Evolutionary conservation across 2,888 invertebrate species (phyloP), one percentile per base, ranked within the genome.

Genomic region (Chymomyza caudatula): DNA sequence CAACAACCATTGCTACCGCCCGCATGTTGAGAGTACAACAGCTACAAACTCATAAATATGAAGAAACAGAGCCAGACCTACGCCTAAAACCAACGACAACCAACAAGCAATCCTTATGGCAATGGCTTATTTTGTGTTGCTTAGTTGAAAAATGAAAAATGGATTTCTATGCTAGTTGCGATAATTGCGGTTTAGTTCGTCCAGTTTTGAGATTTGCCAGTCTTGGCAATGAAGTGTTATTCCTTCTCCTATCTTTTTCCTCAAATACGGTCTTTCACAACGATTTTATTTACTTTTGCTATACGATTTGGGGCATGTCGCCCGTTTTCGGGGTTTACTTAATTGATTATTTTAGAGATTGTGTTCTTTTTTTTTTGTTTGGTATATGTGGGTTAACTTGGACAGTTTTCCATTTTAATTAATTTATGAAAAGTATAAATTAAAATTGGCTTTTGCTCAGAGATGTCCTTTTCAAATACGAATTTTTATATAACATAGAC

Each of bases 151-250:
- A 85, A 85, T 82, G 85, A 83, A 85, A 85, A 82, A 82, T 82
- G 83, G 82, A 82, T 85, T 82, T 82, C 83, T 82, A 80, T 82
- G 82, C 85, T 85, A 82, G 80, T 85, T 85, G 79, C 80, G 83
- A 85, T 83, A 82, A 82, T 82, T 82, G n/a, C n/a, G n/a, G n/a
- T n/a, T n/a, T n/a, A n/a, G n/a, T n/a, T 82, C 49, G 73, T 74
- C 17, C n/a, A 5, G 4, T 17, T 47, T 49, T 23, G 47, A 15
- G 13, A 15, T 13, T 44, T 6, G 53, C 23, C 6, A 37, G 20
- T 8, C n/a, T 4, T 6, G 13, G 25, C 52, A 54, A 29, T 37
- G 11, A 37, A 37, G 29, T 11, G 29, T 37, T 37, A 11, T 37
- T 37, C 2, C 29, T 37, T 53, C 58, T 49, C 23, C n/a, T 43